Base-by-base conservation (phyloP, 2,888 invertebrate species). In the Diabrotica balteata region DNA sequence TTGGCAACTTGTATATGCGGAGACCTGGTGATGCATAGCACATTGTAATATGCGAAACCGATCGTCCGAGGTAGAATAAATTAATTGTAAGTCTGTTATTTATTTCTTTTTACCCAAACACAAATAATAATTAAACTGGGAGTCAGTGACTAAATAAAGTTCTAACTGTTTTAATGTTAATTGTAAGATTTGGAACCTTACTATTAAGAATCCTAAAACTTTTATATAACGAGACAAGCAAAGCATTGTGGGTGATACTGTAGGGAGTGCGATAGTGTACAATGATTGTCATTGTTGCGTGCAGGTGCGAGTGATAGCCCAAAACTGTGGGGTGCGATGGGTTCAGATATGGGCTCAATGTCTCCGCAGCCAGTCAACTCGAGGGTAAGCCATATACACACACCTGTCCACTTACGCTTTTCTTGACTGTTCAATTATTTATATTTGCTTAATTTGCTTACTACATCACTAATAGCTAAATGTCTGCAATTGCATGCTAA, bases 341-440 rank as follows among this genome's bases (percentile, higher is more conserved):
- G 85, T 82, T 79, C 85, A 82, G 86, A 86, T 80, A 82, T 86
- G 84, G 84, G 85, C 81, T 84, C 85, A 83, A 83, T 85, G 81
- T 86, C 86, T 82, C 85, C 86, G 76, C 86, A 85, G 81, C 83
- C 85, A 78, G 83, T 84, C 83, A 87, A 87, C 85, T 87, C 88
- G 85, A 88, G 88, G 88, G 88, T 88, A 88, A 88, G 88, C 83
- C 79, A 83, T 79, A 17, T 59, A 62, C 47, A 62, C 52, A 79
- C 77, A 84, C 83, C 72, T 75, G 72, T 74, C 72, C 72, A 74
- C 69, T 76, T 70, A 75, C 72, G 79, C 79, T 79, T 77, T 71
- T 76, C 75, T 77, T 71, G 32, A 32, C 32, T 32, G 32, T 32
- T 32, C 32, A 32, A 32, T 17, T 17, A 17, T 32, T 32, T 32